Percentiles rank a stretch among this genome's conserved stretches.
Evolutionary conservation across 2,113 vertebrate genomes (phyloP).

Genomic region (Eulacestoma nigropectus): DNA sequence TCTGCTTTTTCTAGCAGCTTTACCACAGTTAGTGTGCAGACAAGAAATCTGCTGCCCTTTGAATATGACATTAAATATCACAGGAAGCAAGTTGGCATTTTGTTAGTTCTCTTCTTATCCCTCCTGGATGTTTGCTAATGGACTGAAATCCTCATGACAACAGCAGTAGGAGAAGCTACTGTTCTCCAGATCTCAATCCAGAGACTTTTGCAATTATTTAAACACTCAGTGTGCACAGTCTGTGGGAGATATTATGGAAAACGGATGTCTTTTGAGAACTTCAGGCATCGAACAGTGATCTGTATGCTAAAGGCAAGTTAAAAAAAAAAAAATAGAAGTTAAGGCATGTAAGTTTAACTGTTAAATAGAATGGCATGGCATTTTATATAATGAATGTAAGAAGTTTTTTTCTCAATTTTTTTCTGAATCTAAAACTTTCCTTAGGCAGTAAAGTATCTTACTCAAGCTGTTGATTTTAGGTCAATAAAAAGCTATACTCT

Average conservation of each 20-base stretch:
- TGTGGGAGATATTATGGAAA: background rate
- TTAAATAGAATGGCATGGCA: background rate
- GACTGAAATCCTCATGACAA: background rate
- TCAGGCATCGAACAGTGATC: background rate
- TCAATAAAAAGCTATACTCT: background rate
- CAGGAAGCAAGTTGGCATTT: background rate
- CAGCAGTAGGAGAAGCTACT: background rate
- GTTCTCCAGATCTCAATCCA: background rate
- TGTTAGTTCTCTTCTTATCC: background rate
- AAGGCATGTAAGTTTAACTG: background rate
- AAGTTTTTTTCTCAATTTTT: background rate
- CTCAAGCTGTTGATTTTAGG: background rate
- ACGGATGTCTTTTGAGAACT: background rate
- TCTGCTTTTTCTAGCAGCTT: background rate
- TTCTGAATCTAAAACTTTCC: background rate
- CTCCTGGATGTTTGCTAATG: background rate
- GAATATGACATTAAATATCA: background rate
- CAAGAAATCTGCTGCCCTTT: background rate
- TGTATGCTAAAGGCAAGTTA: background rate
- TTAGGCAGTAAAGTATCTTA: background rate
- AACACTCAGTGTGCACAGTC: background rate
- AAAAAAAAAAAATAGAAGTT: background rate
- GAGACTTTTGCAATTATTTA: background rate
- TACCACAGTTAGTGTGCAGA: background rate
- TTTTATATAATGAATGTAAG: background rate